Evolutionary conservation across 2,888 invertebrate species (phyloP).

Genomic region (Bimastos eiseni): DNA sequence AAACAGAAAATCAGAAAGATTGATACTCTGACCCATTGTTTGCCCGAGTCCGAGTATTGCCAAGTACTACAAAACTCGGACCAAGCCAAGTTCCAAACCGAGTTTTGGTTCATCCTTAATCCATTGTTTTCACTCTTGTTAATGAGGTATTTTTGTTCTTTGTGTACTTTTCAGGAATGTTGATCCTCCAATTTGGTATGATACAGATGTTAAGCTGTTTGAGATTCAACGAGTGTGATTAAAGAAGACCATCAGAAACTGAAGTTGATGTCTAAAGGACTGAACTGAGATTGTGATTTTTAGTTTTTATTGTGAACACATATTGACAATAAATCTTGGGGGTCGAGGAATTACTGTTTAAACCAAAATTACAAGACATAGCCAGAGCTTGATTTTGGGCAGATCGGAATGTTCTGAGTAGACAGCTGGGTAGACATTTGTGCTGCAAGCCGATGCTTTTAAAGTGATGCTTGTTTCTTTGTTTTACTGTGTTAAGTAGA

Average conservation of each 20-base stretch:
- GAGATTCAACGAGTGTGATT: slow-evolving; percentile 79
- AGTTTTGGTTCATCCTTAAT: no score
- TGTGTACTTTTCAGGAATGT: slow-evolving; percentile 74
- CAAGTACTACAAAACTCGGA: no score
- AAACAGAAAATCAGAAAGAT: no score
- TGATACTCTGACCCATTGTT: no score
- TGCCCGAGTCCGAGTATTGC: no score
- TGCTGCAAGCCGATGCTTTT: not conserved
- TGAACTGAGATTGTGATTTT: not conserved
- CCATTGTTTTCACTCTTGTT: slow-evolving; percentile 4
- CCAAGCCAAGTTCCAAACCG: no score
- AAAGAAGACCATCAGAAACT: not conserved
- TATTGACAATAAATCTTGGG: not conserved
- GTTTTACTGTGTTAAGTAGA: not conserved
- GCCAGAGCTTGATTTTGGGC: not conserved
- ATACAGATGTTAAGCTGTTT: slow-evolving; percentile 96
- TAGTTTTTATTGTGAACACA: not conserved
- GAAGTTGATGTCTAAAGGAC: not conserved
- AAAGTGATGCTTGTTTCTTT: not conserved
- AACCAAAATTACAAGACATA: not conserved
- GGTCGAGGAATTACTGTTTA: not conserved
- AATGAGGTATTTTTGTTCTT: not conserved
- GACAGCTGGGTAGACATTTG: not conserved
- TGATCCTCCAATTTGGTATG: slow-evolving; percentile 99
- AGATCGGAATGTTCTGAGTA: not conserved